These are phyloP conservation scores for Erebia epiphron DNA, from an alignment of 2,888 invertebrate species.

Conservation along the genomic window DNA sequence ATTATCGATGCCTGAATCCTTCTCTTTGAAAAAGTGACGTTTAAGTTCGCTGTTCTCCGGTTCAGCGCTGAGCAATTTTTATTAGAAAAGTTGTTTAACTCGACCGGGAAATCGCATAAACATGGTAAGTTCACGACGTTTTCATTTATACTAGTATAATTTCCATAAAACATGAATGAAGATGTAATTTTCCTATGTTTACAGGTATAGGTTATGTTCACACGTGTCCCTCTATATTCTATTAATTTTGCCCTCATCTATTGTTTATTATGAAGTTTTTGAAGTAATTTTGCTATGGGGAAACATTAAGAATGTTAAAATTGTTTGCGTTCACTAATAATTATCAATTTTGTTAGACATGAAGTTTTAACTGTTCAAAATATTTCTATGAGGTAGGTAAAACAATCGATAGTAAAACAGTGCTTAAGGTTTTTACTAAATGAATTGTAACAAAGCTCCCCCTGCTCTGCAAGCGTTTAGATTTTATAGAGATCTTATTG, in stretches of 20 bases:
- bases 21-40: constrained; percentile 44
- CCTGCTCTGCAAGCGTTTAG: too few relatives aligned
- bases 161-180: background rate
- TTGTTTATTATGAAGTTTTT: background rate
- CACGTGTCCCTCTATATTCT: constrained; percentile 54
- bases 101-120: constrained; percentile 87
- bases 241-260: background rate
- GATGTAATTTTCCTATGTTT: background rate
- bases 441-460: too few relatives aligned
- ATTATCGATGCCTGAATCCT: background rate
- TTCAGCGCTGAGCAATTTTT: constrained; percentile 95
- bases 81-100: constrained; percentile 88
- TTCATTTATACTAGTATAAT: background rate
- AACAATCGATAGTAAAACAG: too few relatives aligned
- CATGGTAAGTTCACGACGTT: constrained; percentile 78
- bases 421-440: too few relatives aligned
- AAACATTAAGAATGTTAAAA: too few relatives aligned
- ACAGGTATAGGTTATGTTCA: constrained; percentile 57
- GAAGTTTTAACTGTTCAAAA: too few relatives aligned
- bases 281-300: too few relatives aligned
- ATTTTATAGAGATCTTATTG: too few relatives aligned
- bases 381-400: too few relatives aligned
- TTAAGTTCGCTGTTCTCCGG: constrained; percentile 83
- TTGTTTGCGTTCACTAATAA: too few relatives aligned
- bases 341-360: too few relatives aligned